A percentile compares a stretch with the other conserved stretches of the same genome.
These are phyloP conservation scores for Lordiphosa stackelbergi DNA, from an alignment of 1,140 invertebrate genomes.

Conservation along the genomic window DNA sequence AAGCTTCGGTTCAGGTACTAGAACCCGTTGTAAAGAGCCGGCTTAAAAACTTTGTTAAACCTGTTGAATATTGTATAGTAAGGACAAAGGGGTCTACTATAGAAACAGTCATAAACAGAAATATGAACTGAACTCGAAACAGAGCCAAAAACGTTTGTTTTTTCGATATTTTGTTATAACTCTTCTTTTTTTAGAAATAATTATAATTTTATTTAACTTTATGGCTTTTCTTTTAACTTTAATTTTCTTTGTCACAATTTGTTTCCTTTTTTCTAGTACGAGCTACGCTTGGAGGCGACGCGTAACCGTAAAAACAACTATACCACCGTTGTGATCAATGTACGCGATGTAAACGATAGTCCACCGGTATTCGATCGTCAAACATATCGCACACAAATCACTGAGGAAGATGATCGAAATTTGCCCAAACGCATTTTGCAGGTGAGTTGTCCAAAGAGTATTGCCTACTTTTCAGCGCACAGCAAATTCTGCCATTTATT, in stretches of 20 bases:
- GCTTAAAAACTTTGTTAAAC: no score
- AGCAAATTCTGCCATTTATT: constrained; percentile 14
- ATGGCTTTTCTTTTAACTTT: background rate
- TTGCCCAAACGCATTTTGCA: constrained; percentile 82
- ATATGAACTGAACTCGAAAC: no score
- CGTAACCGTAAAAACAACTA: constrained; percentile 82
- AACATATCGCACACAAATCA: constrained; percentile 83
- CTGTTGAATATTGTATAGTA: no score
- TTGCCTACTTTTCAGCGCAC: constrained; percentile 26
- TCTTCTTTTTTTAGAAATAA: no score
- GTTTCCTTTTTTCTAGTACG: constrained; percentile 78
- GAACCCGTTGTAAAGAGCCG: no score
- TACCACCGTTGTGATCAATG: constrained; percentile 82
- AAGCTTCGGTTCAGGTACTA: no score
- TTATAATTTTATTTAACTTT: no score
- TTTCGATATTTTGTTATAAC: no score
- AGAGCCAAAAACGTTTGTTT: no score
- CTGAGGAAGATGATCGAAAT: constrained; percentile 82
- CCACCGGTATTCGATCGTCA: constrained; percentile 82
- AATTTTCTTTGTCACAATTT: background rate
- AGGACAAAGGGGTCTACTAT: no score
- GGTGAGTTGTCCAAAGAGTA: constrained; percentile 70
- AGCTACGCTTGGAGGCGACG: constrained; percentile 81
- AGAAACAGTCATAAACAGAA: no score
- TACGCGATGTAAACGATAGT: constrained; percentile 83